Conservation (phyloP, 2,888 invertebrate species). For the Hybos culiciformis region DNA sequence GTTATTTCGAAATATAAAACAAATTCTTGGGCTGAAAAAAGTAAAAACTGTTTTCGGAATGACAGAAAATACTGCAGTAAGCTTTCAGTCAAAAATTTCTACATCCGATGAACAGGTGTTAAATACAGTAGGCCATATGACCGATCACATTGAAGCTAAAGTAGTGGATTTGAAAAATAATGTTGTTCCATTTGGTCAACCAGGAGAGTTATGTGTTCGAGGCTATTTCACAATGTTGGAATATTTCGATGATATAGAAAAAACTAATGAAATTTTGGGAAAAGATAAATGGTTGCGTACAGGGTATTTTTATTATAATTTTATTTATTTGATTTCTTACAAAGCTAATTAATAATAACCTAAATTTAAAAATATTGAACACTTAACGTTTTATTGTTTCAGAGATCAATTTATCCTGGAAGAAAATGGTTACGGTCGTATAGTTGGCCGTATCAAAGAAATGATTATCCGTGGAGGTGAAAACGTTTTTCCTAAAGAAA, state of each 20-base stretch:
- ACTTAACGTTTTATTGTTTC: not conserved
- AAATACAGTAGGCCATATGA: conserved; percentile 38
- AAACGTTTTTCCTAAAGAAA: conserved; percentile 61
- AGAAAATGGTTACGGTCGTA: conserved; percentile 46
- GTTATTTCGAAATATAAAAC: conserved; percentile 37
- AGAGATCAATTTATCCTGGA: conserved; percentile 40
- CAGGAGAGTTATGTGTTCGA: conserved; percentile 56
- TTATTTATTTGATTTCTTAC: no score
- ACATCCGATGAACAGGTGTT: conserved; percentile 33
- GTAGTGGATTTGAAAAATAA: conserved; percentile 44
- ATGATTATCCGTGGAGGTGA: conserved; percentile 61
- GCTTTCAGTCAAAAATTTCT: conserved; percentile 36
- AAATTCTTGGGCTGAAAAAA: conserved; percentile 33
- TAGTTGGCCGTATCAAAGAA: conserved; percentile 55
- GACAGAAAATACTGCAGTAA: conserved; percentile 39
- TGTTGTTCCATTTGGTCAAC: conserved; percentile 45
- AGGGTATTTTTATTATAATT: conserved; percentile 41
- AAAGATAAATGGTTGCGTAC: conserved; percentile 55
- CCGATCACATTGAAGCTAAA: conserved; percentile 39
- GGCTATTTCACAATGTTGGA: conserved; percentile 53
- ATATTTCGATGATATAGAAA: conserved; percentile 56
- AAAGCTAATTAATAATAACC: no score
- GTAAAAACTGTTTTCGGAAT: conserved; percentile 41
- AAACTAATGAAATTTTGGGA: conserved; percentile 48
- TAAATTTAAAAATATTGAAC: not conserved